phyloP scores from a whole-genome alignment of 1,140 invertebrate genomes.

The Nymphalis io region DNA sequence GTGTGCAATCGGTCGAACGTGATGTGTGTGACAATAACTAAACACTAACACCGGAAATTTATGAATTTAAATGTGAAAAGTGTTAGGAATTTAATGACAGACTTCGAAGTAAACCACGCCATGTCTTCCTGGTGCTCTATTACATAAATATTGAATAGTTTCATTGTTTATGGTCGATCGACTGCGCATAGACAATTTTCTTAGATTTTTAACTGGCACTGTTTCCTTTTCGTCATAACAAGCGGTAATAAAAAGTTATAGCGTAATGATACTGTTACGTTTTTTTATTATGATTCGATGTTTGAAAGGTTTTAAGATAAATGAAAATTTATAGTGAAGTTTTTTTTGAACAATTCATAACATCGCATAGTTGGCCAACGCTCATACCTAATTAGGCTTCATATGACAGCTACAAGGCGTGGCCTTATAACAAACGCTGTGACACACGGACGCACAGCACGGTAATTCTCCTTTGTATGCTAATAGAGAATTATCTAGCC shows the following conservation, averaged over 20 bases:
- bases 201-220: slow-evolving; percentile 33
- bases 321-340: background rate
- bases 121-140: slow-evolving; percentile 72
- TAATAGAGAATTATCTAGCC: slow-evolving; percentile 77
- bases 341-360: slow-evolving; percentile 22
- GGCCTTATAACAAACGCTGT: slow-evolving; percentile 63
- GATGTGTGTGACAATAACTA: slow-evolving; percentile 57
- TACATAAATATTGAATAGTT: slow-evolving; percentile 70
- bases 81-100: slow-evolving; percentile 78
- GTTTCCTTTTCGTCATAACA: slow-evolving; percentile 25
- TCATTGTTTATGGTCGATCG: slow-evolving; percentile 59
- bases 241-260: no score
- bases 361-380: slow-evolving; percentile 45
- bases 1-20: slow-evolving; percentile 73
- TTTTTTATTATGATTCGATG: no score
- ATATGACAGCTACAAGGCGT: slow-evolving; percentile 77
- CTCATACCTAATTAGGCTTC: slow-evolving; percentile 73
- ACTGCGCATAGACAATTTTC: slow-evolving; percentile 47
- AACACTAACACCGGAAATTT: slow-evolving; percentile 77
- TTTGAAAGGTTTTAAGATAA: background rate
- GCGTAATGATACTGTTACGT: no score
- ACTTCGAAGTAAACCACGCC: slow-evolving; percentile 69
- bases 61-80: slow-evolving; percentile 80
- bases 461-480: slow-evolving; percentile 79
- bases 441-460: slow-evolving; percentile 70